Evolutionary conservation across 1,140 invertebrate genomes (phyloP).

Genomic region (Battus philenor): DNA sequence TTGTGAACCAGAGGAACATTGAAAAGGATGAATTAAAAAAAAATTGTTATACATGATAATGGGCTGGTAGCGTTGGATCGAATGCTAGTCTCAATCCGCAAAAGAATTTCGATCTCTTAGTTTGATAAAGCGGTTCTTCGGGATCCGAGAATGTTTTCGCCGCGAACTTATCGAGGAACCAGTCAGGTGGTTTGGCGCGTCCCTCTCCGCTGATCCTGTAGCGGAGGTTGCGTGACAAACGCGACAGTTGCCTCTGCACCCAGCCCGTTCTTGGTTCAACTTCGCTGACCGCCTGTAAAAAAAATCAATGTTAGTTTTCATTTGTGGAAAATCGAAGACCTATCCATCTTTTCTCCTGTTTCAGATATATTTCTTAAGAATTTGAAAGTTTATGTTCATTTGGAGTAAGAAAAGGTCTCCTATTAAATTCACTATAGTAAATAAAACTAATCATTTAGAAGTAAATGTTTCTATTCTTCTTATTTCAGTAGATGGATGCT

Average conservation of each 20-base stretch:
- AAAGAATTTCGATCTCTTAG: conserved; percentile 58
- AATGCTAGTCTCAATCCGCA: conserved; percentile 78
- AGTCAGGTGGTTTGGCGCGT: conserved; percentile 74
- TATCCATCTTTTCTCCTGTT: too few species aligned
- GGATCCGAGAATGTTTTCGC: conserved; percentile 60
- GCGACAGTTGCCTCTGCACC: conserved; percentile 30
- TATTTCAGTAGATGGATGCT: too few species aligned
- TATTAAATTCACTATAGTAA: too few species aligned
- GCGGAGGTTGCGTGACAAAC: conserved; percentile 31
- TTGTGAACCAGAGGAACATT: too few species aligned
- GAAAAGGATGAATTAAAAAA: too few species aligned
- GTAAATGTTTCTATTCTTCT: too few species aligned
- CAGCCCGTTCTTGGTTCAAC: conserved; percentile 24
- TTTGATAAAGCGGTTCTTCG: conserved; percentile 66
- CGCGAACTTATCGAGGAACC: conserved; percentile 79
- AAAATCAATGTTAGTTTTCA: not conserved
- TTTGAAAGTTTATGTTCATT: too few species aligned
- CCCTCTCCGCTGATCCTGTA: conserved; percentile 35
- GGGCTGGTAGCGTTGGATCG: conserved; percentile 78
- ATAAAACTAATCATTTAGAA: too few species aligned
- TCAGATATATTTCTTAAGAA: too few species aligned
- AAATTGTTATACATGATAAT: conserved; percentile 73
- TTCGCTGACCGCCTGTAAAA: conserved; percentile 28
- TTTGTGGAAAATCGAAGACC: too few species aligned
- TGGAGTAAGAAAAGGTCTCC: too few species aligned